phyloP scores from a whole-genome alignment of 2,797 vertebrate species.

The Onychomys arenicola region DNA sequence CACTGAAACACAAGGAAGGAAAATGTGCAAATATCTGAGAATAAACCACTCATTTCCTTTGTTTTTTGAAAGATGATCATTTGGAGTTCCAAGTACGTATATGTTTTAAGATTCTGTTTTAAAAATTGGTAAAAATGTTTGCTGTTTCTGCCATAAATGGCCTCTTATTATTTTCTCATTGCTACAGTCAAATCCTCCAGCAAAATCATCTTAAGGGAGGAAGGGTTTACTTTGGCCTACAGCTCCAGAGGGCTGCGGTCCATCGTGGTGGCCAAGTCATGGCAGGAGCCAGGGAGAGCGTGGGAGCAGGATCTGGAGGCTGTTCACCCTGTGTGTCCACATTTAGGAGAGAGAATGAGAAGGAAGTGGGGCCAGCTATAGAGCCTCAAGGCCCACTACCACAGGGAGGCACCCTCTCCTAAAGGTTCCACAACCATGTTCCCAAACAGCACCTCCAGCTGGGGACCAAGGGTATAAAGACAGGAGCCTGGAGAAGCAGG shows the following conservation, averaged over 20 bases:
- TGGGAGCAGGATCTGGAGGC: too few species aligned
- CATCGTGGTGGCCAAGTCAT: neutral
- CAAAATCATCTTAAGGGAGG: neutral
- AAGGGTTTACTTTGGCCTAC: neutral
- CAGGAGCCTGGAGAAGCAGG: neutral
- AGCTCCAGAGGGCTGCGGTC: too few species aligned
- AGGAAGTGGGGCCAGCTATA: neutral
- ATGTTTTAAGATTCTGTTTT: constrained; percentile 1
- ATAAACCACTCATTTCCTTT: neutral
- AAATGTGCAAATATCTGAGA: neutral
- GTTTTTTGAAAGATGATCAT: neutral
- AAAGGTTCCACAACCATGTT: accelerated
- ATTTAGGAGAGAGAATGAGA: neutral
- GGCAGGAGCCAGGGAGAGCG: neutral
- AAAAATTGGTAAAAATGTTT: neutral
- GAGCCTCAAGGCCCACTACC: neutral
- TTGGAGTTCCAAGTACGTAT: neutral
- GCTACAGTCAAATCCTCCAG: neutral
- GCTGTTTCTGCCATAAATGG: neutral
- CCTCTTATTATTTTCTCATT: neutral
- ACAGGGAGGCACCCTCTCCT: neutral
- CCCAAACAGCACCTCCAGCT: neutral
- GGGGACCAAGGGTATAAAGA: neutral
- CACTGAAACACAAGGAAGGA: neutral
- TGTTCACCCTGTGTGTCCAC: neutral